Evolutionary conservation across 2,797 vertebrate genomes (phyloP).

Genomic region (Cheirogaleus major): DNA sequence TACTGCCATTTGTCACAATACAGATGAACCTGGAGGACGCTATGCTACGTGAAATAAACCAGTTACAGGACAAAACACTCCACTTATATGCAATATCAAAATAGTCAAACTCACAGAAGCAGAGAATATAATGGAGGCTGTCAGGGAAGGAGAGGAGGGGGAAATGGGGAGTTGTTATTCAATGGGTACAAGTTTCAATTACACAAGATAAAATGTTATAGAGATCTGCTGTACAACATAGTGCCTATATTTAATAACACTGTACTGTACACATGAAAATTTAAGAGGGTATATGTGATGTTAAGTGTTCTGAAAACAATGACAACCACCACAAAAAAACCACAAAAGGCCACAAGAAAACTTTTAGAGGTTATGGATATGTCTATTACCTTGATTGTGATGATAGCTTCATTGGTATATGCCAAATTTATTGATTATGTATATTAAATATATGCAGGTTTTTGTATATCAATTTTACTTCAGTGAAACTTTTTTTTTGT

Average conservation of each 20-base stretch:
- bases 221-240: background rate
- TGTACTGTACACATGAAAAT: no score
- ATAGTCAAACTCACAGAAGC: background rate
- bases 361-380: background rate
- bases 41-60: background rate
- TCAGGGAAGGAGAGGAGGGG: background rate
- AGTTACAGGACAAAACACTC: background rate
- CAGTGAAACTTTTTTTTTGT: background rate
- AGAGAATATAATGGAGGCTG: background rate
- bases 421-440: background rate
- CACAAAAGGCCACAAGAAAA: background rate
- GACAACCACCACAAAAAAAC: background rate
- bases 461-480: background rate
- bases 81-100: background rate
- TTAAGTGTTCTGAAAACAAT: background rate
- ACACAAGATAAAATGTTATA: background rate
- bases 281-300: background rate
- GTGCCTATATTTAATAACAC: background rate
- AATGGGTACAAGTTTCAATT: background rate
- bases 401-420: background rate
- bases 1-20: background rate
- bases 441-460: background rate
- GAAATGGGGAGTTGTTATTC: background rate
- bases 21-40: background rate
- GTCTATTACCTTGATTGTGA: background rate